These are phyloP conservation scores for Saccostrea glomerata DNA, from an alignment of 1,140 invertebrate species.

Conservation along the genomic window DNA sequence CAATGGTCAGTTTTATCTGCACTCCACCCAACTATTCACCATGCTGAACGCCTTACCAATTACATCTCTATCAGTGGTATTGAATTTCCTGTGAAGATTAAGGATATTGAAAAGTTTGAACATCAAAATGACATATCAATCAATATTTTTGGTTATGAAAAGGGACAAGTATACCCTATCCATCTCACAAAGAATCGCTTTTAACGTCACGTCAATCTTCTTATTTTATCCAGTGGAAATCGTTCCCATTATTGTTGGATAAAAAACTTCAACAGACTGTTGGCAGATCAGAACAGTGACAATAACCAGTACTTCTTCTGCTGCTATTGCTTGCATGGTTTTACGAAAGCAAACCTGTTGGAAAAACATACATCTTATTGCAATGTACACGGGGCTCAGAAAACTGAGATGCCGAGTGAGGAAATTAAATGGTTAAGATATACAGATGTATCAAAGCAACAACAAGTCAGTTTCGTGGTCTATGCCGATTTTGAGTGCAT, in stretches of 20 bases:
- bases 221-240: conserved; percentile 35
- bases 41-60: not conserved
- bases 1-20: conserved; percentile 48
- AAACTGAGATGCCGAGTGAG: conserved; percentile 32
- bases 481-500: no score
- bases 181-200: conserved; percentile 28
- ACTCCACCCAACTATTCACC: not conserved
- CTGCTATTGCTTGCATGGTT: conserved; percentile 40
- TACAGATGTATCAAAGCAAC: not conserved
- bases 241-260: conserved; percentile 51
- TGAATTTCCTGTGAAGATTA: conserved; percentile 36
- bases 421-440: conserved; percentile 46
- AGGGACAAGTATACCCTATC: conserved; percentile 33
- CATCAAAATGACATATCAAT: conserved; percentile 51
- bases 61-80: conserved; percentile 34
- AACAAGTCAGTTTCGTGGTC: no score
- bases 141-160: conserved; percentile 52
- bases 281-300: conserved; percentile 3
- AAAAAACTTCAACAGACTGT: conserved; percentile 37
- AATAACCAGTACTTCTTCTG: conserved; percentile 29
- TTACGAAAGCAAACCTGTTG: conserved; percentile 41
- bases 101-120: conserved; percentile 53
- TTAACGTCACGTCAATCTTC: conserved; percentile 39
- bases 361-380: conserved; percentile 39
- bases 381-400: conserved; percentile 41